A percentile compares a stretch with the other conserved stretches of the same genome.
Evolutionary conservation across 2,113 vertebrate genomes (phyloP).

Genomic region (Cynoglossus semilaevis): DNA sequence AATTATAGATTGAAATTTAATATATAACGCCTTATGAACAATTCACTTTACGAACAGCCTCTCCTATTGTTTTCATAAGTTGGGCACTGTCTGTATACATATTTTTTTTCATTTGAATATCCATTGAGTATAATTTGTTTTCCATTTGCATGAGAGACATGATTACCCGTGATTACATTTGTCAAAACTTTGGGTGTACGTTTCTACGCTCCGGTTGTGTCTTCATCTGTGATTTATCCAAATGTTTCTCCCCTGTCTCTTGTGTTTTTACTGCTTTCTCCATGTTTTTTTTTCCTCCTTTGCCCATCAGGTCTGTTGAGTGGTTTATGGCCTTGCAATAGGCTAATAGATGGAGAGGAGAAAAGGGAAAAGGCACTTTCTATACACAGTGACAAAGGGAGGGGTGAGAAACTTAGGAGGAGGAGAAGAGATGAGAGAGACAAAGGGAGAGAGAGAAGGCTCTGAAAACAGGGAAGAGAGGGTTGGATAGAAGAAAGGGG

Average conservation of each 20-base stretch:
- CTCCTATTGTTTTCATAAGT: too few relatives aligned
- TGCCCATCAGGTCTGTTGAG: slow-evolving; percentile 43
- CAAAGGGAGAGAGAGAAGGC: slow-evolving; percentile 38
- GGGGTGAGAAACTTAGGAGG: slow-evolving; percentile 40
- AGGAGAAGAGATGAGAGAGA: slow-evolving; percentile 20
- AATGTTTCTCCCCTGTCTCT: too few relatives aligned
- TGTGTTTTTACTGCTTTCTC: slow-evolving; percentile 20
- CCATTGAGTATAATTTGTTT: too few relatives aligned
- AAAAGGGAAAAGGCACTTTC: slow-evolving; percentile 49
- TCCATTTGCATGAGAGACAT: too few relatives aligned
- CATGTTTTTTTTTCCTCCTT: slow-evolving; percentile 11
- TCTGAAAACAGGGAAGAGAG: slow-evolving; percentile 39
- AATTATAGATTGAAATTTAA: too few relatives aligned
- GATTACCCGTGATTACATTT: neutral
- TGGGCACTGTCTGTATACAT: too few relatives aligned
- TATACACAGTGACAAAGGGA: slow-evolving; percentile 61
- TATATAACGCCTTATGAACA: too few relatives aligned
- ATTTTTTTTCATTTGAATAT: too few relatives aligned
- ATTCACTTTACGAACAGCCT: too few relatives aligned
- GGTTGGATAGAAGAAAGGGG: slow-evolving; percentile 28
- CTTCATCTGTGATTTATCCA: slow-evolving; percentile 25
- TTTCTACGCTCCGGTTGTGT: slow-evolving; percentile 8
- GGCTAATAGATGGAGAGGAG: slow-evolving; percentile 33
- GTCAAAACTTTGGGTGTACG: neutral
- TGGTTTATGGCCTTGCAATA: slow-evolving; percentile 68